Base-by-base conservation (phyloP, 1,140 invertebrate species). In the Geopemphigus sp. region DNA sequence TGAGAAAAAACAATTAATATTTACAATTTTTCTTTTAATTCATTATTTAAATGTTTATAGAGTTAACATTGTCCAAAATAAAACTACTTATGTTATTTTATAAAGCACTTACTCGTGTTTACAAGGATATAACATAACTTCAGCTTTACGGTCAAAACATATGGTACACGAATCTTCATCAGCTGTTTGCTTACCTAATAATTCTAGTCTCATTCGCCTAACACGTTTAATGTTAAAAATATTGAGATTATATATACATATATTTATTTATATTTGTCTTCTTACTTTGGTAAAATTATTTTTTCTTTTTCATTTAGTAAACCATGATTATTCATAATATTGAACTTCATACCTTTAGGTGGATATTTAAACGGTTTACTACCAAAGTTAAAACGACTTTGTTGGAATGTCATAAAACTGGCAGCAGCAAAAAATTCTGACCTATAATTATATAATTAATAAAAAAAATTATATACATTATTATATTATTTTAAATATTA, bases 401-500 rank as follows among this genome's bases (percentile, higher is more conserved):
- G 95, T 84, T 98, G 95, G 87, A 95, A 97, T 80, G 94, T 94
- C 95, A 97, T 97, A 84, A 97, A 96, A 87, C 94, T 96, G 2
- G 95, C 95, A 19, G 94, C 95, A 63, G 95, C 94, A 87, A 95
- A 97, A 86, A 95, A 96, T 78, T 94, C 95, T 83, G 89, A 88
- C 82, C 94, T 95, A 84, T 59, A 88, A 87, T 82, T 63, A 78
- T 81, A 83, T 82, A 84, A 83, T 74, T 57, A 45, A 15, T 47
- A 64, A 1, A n/a, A n/a, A n/a, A 8, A 6, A n/a, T 39, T 12
- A n/a, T 11, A 39, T 39, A 22, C 39, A 59, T 45, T 39, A n/a
- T n/a, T 57, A 80, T 68, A 39, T 39, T 39, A 39, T 39, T 70
- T 70, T 53, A 4, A 39, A 39, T 39, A 39, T 39, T 39, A 39